These are phyloP conservation scores for Dendrolimus kikuchii DNA, from an alignment of 1,140 invertebrate genomes.

Conservation along the genomic window DNA sequence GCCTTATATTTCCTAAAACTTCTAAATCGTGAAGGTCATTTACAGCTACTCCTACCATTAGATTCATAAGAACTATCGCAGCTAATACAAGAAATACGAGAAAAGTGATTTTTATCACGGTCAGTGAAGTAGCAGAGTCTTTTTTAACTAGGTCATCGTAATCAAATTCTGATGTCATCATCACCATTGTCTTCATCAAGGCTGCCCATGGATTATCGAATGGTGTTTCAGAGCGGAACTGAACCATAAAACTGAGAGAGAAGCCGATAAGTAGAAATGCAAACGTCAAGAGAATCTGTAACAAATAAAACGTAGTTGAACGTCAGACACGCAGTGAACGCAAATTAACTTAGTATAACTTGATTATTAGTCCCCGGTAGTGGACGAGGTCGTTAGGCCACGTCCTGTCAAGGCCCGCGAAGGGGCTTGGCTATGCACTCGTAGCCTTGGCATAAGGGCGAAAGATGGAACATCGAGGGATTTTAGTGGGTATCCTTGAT, in stretches of 20 bases:
- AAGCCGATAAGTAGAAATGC: constrained; percentile 72
- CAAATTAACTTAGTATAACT: too few species aligned
- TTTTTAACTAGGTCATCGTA: constrained; percentile 55
- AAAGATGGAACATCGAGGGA: too few species aligned
- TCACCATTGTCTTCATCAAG: constrained; percentile 71
- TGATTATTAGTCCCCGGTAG: too few species aligned
- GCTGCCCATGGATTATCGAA: constrained; percentile 65
- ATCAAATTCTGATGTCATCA: constrained; percentile 75
- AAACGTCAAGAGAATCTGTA: constrained; percentile 66
- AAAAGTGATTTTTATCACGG: constrained; percentile 72
- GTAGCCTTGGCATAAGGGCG: too few species aligned
- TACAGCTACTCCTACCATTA: constrained; percentile 77
- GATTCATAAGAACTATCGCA: constrained; percentile 77
- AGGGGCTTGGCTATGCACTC: too few species aligned
- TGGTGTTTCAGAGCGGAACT: constrained; percentile 56
- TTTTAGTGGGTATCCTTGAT: too few species aligned
- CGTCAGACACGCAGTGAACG: too few species aligned
- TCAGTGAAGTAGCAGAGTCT: constrained; percentile 39
- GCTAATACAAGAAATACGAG: constrained; percentile 74
- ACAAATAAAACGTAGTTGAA: constrained; percentile 6
- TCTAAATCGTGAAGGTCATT: constrained; percentile 76
- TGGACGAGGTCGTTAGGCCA: too few species aligned
- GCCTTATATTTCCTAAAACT: constrained; percentile 65
- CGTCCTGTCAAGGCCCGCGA: too few species aligned
- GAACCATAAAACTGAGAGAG: constrained; percentile 72